A percentile compares a stretch with the other conserved stretches of the same genome.
Evolutionary conservation across 2,797 vertebrate genomes (phyloP).

Genomic region (Eospalax fontanierii): DNA sequence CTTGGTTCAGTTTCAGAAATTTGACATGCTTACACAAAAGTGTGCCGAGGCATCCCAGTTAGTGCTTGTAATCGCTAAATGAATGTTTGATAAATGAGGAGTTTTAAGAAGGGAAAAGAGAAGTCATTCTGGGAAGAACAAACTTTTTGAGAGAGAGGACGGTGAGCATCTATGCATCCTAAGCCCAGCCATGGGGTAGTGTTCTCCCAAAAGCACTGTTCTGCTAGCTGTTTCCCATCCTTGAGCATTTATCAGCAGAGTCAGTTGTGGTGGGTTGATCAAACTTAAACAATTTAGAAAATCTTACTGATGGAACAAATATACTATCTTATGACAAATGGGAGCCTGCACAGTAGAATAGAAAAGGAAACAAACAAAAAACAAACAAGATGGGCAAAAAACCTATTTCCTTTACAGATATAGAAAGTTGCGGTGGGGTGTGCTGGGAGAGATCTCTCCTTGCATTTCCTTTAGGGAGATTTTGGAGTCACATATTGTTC

Average conservation of each 20-base stretch:
- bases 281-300: constrained; percentile 36
- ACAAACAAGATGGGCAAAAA: background rate
- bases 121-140: background rate
- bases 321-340: background rate
- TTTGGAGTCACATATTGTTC: constrained; percentile 23
- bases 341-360: constrained; percentile 24
- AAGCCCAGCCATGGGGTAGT: background rate
- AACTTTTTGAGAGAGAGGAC: background rate
- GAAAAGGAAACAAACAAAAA: background rate
- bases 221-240: background rate
- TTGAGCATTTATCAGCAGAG: background rate
- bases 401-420: background rate
- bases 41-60: background rate
- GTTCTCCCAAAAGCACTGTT: background rate
- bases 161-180: background rate
- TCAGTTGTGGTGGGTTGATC: background rate
- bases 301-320: background rate
- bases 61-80: background rate
- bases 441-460: background rate
- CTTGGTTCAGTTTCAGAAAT: constrained; percentile 45
- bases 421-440: background rate
- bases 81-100: constrained; percentile 27
- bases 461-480: background rate
- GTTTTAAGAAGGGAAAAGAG: background rate
- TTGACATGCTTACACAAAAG: background rate